Conservation (phyloP, 1,140 invertebrate species). For the Metopolophium dirhodum region DNA sequence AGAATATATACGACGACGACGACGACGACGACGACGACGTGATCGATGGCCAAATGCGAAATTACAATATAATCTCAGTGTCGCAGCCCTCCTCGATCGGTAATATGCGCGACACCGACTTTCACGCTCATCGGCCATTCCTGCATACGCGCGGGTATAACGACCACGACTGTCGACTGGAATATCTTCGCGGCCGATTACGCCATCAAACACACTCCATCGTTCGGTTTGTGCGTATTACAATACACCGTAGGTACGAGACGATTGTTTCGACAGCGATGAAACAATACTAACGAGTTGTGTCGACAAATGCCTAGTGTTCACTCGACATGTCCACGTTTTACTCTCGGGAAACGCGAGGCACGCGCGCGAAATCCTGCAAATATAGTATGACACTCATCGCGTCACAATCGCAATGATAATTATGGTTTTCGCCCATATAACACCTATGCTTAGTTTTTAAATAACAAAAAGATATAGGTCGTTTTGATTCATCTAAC, state of each 20-base stretch:
- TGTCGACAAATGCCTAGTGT: background rate
- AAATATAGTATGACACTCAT: background rate
- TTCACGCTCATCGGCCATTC: background rate
- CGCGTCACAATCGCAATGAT: background rate
- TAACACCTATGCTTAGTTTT: background rate
- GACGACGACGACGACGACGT: background rate
- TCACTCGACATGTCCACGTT: background rate
- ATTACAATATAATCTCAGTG: background rate
- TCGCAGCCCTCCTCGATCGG: background rate
- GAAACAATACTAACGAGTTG: background rate
- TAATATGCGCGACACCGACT: background rate
- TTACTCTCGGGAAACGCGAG: background rate
- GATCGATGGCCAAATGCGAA: background rate
- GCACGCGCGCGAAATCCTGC: background rate
- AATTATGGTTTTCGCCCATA: background rate
- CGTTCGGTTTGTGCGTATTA: background rate
- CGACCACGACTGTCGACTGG: background rate
- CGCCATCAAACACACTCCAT: background rate
- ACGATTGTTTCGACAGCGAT: background rate
- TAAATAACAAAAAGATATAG: too few species aligned
- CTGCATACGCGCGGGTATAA: background rate
- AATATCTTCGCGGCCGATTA: background rate
- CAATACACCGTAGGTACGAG: background rate
- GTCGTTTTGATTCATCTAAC: background rate
- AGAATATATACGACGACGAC: background rate